Percentiles rank a stretch among this genome's conserved stretches.
These are phyloP conservation scores for Drosophila navojoa DNA, from an alignment of 1,140 invertebrate genomes.

Conservation along the genomic window DNA sequence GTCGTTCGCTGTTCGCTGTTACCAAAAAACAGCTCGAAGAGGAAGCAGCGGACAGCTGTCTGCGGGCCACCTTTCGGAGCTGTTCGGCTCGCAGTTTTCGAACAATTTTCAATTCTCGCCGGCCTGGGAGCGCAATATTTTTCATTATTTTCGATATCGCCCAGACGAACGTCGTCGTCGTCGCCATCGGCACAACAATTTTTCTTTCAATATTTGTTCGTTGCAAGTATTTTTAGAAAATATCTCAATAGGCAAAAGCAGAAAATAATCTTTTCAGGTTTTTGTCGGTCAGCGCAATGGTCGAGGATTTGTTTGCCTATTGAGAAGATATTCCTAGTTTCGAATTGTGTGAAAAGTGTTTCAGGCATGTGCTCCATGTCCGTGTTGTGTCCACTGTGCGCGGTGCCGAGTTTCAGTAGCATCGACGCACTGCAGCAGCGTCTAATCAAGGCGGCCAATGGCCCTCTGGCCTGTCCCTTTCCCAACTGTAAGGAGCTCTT, in stretches of 20 bases:
- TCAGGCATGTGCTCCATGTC: slow-evolving; percentile 86
- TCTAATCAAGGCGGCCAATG: slow-evolving; percentile 90
- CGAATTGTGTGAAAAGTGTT: neutral
- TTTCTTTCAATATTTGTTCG: slow-evolving; percentile 67
- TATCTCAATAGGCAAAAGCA: slow-evolving; percentile 41
- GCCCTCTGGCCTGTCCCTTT: slow-evolving; percentile 88
- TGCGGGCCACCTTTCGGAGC: slow-evolving; percentile 20
- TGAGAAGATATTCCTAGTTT: neutral
- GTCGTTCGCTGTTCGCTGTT: no score
- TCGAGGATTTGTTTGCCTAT: neutral
- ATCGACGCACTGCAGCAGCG: slow-evolving; percentile 88
- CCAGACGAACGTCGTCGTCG: slow-evolving; percentile 41
- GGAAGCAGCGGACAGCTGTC: slow-evolving; percentile 14
- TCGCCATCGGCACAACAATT: slow-evolving; percentile 46
- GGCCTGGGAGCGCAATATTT: slow-evolving; percentile 35
- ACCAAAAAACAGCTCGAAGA: neutral
- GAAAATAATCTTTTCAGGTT: slow-evolving; percentile 33
- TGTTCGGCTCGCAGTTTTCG: slow-evolving; percentile 39
- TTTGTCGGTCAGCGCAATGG: slow-evolving; percentile 37
- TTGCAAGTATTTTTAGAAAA: slow-evolving; percentile 77
- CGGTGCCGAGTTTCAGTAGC: slow-evolving; percentile 88
- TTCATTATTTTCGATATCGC: slow-evolving; percentile 50
- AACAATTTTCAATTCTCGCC: slow-evolving; percentile 14
- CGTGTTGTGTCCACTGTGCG: slow-evolving; percentile 90
- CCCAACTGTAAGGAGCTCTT: slow-evolving; percentile 89